Base-by-base conservation (phyloP, 2,888 invertebrate species). In the Rhopalosiphum nymphaeae region DNA sequence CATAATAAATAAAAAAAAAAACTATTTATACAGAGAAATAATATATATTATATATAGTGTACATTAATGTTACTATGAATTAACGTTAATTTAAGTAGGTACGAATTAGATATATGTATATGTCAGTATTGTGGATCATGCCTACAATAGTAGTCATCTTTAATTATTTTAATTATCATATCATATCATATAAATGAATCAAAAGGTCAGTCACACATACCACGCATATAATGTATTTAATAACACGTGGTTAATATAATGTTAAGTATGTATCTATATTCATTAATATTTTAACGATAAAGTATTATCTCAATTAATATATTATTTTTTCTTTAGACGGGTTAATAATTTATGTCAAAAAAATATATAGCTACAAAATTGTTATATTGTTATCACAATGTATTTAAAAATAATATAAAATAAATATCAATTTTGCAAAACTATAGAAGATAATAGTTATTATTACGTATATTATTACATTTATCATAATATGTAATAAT, bases 201-300 rank as follows among this genome's bases (percentile, higher is more conserved):
- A 78, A 78, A 78, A 78, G 78, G 78, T 78, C 78, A 21, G 21
- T 7, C 78, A 78, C 21, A 78, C 78, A 36, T 5, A 53, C 53
- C 53, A 53, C 21, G 53, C 53, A 53, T 21, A 53, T 36, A 36
- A 78, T 36, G 78, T 21, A 78, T 36, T 78, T 78, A 78, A 36
- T 78, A 78, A 78, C 78, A 78, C 78, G 78, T 78, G 78, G 36
- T 78, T 78, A 78, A 78, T 78, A 42, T 36, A 42, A 78, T 78
- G 5, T 53, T 3, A 67, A 21, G 26, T 57, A 57, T n/a, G 16
- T 67, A 61, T 10, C 10, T 26, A 36, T 67, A 7, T 21, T n/a
- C 78, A 78, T 36, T 21, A 78, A 36, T 36, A 36, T 21, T 78
- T 36, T 36, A 78, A 78, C 36, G 78, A 78, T 78, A 36, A 78